Percentiles rank a stretch among this genome's conserved stretches.
Conservation (phyloP, 2,888 invertebrate genomes). For the Drosophila pseudotakahashii region DNA sequence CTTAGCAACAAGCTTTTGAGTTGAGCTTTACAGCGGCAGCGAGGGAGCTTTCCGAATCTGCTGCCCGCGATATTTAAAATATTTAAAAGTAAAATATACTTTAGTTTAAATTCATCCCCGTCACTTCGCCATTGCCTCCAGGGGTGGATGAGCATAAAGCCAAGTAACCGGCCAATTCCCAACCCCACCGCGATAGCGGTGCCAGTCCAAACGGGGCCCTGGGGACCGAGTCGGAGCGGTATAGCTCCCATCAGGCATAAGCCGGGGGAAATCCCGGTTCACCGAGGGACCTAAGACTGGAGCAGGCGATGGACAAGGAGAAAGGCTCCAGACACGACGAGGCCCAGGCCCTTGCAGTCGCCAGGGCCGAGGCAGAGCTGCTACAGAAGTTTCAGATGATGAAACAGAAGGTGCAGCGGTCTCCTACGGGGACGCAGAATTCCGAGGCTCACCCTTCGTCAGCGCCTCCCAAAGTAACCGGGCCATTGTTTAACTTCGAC, state of each 20-base stretch:
- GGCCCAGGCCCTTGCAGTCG: too few species aligned
- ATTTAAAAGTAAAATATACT: background rate
- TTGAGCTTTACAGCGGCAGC: background rate
- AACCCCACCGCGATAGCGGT: background rate
- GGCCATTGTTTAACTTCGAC: too few species aligned
- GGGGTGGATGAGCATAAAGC: too few species aligned
- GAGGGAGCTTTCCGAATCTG: background rate
- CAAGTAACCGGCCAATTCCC: background rate
- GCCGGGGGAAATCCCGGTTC: background rate
- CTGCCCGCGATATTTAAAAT: background rate
- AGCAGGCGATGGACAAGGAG: background rate
- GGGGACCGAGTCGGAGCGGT: constrained; percentile 1
- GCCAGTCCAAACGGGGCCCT: background rate
- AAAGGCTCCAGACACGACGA: too few species aligned
- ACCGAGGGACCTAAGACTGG: background rate
- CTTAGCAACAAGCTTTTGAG: background rate
- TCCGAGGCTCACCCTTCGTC: background rate
- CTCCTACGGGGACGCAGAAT: background rate
- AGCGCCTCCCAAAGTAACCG: too few species aligned
- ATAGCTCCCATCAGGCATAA: background rate
- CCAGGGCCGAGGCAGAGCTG: too few species aligned
- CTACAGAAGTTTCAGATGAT: too few species aligned
- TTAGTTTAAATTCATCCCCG: too few species aligned
- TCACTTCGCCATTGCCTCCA: too few species aligned
- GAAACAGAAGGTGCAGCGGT: too few species aligned